phyloP scores from a whole-genome alignment of 2,888 invertebrate species.

The Ochropleura leucogaster region DNA sequence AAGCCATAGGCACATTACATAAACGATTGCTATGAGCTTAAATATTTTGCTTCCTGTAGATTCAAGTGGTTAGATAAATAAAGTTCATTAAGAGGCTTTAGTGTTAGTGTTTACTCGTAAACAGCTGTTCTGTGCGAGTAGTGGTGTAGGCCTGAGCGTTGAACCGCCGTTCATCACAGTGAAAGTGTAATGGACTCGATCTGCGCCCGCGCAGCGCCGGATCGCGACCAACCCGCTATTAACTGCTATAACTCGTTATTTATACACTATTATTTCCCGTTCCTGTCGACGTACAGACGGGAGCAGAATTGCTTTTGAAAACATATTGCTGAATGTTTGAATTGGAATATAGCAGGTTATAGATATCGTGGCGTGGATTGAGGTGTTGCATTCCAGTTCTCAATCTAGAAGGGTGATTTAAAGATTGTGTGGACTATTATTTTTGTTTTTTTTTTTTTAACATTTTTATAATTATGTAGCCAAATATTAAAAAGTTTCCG shows the following conservation, averaged over 20 bases:
- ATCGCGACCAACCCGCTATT: conserved; percentile 51
- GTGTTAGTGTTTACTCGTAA: conserved; percentile 47
- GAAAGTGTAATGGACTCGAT: conserved; percentile 67
- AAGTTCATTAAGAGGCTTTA: conserved; percentile 19
- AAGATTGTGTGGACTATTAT: not conserved
- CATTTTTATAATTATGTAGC: not conserved
- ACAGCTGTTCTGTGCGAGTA: conserved; percentile 62
- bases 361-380: conserved; percentile 1
- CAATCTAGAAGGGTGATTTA: not conserved
- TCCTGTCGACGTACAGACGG: conserved; percentile 57
- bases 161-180: conserved; percentile 69
- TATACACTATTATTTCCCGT: conserved; percentile 62
- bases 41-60: conserved; percentile 25
- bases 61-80: conserved; percentile 22
- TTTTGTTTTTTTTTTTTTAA: not conserved
- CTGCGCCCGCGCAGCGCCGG: conserved; percentile 52
- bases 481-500: not conserved
- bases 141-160: conserved; percentile 72
- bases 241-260: conserved; percentile 60
- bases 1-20: not conserved
- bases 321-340: conserved; percentile 19
- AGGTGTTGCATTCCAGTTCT: conserved; percentile 2
- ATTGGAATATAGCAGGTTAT: conserved; percentile 10
- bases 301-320: conserved; percentile 42
- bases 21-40: not conserved